Percentiles rank a stretch among this genome's conserved stretches.
phyloP scores from a whole-genome alignment of 2,888 invertebrate species.

The Pristionchus exspectatus region DNA sequence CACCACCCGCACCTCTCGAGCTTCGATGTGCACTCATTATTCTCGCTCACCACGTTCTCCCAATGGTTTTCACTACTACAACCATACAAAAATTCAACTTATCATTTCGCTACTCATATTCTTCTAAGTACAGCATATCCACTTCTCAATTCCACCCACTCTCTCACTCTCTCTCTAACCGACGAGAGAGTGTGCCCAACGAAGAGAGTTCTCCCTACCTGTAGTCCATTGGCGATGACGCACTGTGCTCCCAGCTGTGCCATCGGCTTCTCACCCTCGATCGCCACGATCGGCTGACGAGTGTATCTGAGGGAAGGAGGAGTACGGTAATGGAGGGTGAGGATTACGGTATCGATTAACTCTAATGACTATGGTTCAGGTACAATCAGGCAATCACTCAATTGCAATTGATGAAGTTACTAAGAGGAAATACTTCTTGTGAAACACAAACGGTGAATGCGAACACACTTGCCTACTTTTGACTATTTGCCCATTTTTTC shows the following conservation, averaged over 20 bases:
- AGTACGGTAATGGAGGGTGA: background rate
- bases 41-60: background rate
- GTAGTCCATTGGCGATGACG: background rate
- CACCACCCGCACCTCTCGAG: background rate
- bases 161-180: too few relatives aligned
- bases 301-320: constrained; percentile 4
- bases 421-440: too few relatives aligned
- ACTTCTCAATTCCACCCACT: background rate
- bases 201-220: background rate
- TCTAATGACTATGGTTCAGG: too few relatives aligned
- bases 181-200: background rate
- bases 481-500: too few relatives aligned
- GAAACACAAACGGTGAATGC: background rate
- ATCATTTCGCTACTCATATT: too few relatives aligned
- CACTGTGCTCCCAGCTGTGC: background rate
- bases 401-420: too few relatives aligned
- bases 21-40: background rate
- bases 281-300: background rate
- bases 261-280: constrained; percentile 13
- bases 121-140: too few relatives aligned
- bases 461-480: too few relatives aligned
- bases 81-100: too few relatives aligned
- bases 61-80: background rate
- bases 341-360: background rate
- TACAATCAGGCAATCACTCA: background rate